phyloP scores from a whole-genome alignment of 2,888 invertebrate genomes.

The Branchipolynoe longqiensis region DNA sequence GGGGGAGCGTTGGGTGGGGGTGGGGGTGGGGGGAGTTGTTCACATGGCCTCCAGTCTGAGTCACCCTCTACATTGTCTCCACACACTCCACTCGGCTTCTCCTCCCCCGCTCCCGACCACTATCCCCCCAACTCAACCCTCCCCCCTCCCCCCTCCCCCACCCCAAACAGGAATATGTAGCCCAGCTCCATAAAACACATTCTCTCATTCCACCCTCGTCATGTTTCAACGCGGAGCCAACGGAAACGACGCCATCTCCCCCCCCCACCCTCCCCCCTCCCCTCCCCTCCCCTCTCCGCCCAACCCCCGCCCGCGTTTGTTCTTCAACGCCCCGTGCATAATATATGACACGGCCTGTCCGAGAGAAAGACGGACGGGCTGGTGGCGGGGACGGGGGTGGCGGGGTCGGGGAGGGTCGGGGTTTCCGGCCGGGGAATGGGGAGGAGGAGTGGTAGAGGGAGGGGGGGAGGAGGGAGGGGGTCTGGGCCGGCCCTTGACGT shows the following conservation, averaged over 20 bases:
- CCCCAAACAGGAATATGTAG: too few species aligned
- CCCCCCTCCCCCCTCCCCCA: neutral
- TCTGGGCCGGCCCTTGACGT: too few species aligned
- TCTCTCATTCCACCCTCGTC: too few species aligned
- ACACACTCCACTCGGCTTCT: neutral
- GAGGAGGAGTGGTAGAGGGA: neutral
- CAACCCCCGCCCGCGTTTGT: neutral
- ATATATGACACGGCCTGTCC: conserved; percentile 12
- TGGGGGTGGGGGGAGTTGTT: conserved; percentile 3
- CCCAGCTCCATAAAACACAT: too few species aligned
- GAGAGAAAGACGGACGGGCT: neutral
- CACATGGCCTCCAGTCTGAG: too few species aligned
- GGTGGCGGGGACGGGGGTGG: neutral
- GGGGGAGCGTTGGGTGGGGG: neutral
- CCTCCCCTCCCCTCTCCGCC: neutral
- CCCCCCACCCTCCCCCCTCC: neutral
- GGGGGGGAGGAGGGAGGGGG: too few species aligned
- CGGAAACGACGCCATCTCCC: neutral
- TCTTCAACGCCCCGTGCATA: conserved; percentile 37
- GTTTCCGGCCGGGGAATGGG: neutral
- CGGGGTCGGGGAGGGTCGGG: neutral
- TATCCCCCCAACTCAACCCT: neutral
- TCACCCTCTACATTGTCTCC: conserved; percentile 1
- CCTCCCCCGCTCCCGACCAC: neutral
- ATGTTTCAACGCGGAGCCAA: too few species aligned